Conservation (phyloP, 2,113 vertebrate genomes). For the Damaliscus lunatus region DNA sequence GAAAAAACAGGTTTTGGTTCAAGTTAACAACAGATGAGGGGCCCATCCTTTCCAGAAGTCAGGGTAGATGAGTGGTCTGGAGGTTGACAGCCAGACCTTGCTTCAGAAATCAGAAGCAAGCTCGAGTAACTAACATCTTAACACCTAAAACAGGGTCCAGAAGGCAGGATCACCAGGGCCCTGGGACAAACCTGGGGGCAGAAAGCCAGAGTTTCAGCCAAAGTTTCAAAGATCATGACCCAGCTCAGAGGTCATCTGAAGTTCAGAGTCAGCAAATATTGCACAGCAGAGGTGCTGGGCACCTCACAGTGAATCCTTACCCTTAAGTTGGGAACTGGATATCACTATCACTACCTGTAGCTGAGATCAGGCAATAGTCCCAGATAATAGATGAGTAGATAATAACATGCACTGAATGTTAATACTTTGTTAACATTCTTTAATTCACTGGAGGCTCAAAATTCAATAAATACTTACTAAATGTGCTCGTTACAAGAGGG, state of each 20-base stretch:
- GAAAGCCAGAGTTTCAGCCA: neutral
- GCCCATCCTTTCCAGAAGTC: neutral
- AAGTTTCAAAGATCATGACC: neutral
- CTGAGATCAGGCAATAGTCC: neutral
- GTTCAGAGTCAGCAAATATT: neutral
- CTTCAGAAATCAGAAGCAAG: neutral
- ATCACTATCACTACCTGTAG: rapidly evolving
- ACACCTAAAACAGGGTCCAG: neutral
- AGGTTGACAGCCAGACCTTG: neutral
- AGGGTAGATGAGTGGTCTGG: neutral
- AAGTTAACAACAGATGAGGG: neutral
- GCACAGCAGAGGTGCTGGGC: neutral
- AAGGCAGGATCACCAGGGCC: neutral
- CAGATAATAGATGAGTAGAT: neutral
- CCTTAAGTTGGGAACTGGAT: too few species aligned
- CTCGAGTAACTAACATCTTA: neutral
- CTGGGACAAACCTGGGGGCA: neutral
- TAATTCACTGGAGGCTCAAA: neutral
- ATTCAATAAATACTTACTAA: neutral
- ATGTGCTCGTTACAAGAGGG: neutral
- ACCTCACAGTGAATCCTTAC: neutral
- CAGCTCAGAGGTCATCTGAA: neutral
- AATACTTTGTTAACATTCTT: neutral
- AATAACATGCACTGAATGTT: neutral
- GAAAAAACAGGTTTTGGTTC: neutral